A percentile compares a stretch with the other conserved stretches of the same genome.
Conservation (phyloP, 2,113 vertebrate genomes). For the Apus apus region DNA sequence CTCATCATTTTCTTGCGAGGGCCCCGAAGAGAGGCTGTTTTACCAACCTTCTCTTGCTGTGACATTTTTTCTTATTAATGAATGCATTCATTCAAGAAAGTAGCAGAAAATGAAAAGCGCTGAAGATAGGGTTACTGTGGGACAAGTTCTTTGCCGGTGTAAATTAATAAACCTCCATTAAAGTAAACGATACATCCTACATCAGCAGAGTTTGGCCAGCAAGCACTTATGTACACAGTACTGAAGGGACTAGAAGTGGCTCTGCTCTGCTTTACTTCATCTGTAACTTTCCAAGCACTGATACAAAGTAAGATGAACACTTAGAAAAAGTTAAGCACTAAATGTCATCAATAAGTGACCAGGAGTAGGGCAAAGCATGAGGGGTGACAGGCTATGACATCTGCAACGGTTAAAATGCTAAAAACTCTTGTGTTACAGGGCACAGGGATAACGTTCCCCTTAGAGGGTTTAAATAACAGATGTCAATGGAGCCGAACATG, state of each 20-base stretch:
- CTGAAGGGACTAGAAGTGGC: not conserved
- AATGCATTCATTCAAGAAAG: slow-evolving; percentile 53
- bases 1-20: slow-evolving; percentile 37
- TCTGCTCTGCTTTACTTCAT: slow-evolving; percentile 1
- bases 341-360: not conserved
- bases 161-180: slow-evolving; percentile 42
- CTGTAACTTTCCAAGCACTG: not conserved
- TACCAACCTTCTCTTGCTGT: slow-evolving; percentile 2
- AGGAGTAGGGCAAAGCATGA: not conserved
- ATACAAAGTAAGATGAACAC: not conserved
- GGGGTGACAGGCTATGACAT: not conserved
- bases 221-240: not conserved
- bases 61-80: slow-evolving; percentile 52
- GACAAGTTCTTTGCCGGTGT: not conserved
- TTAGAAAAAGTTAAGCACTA: not conserved
- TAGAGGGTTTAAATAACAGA: slow-evolving; percentile 12
- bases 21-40: slow-evolving; percentile 24
- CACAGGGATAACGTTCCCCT: not conserved
- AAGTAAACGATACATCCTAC: not conserved
- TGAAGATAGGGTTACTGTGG: not conserved
- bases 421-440: not conserved
- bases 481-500: not conserved
- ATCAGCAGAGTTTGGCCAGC: not conserved
- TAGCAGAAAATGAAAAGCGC: slow-evolving; percentile 33
- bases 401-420: not conserved